phyloP scores from a whole-genome alignment of 30 jellyfish, hydroid and myxozoan genomes.

The Hydractinia echinata region DNA sequence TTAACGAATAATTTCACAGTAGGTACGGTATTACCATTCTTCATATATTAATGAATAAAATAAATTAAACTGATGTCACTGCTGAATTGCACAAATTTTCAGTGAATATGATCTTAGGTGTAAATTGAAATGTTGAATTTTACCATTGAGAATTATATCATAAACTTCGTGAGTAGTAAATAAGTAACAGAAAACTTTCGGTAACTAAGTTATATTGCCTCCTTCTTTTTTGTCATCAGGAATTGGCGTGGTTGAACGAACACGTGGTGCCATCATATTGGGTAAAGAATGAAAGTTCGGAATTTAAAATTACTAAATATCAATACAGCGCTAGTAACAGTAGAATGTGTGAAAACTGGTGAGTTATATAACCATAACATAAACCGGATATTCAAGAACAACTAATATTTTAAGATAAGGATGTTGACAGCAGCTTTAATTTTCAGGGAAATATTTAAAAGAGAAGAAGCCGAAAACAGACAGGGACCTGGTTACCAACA shows the following conservation, averaged over 20 bases:
- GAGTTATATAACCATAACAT: not conserved
- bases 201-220: too few relatives aligned
- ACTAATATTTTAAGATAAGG: too few relatives aligned
- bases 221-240: not conserved
- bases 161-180: too few relatives aligned
- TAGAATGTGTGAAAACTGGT: slow-evolving; percentile 17
- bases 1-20: too few relatives aligned
- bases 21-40: too few relatives aligned
- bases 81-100: too few relatives aligned
- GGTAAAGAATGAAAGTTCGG: slow-evolving; percentile 20
- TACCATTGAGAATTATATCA: too few relatives aligned
- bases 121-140: too few relatives aligned
- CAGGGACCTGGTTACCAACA: slow-evolving; percentile 19
- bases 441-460: slow-evolving; percentile 19
- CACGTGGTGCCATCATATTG: slow-evolving; percentile 32
- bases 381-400: not conserved
- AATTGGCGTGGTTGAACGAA: slow-evolving; percentile 16
- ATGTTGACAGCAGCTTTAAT: not conserved
- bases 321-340: not conserved
- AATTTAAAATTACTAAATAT: not conserved
- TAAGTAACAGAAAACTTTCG: too few relatives aligned
- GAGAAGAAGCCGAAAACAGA: not conserved
- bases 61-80: too few relatives aligned
- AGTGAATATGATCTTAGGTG: too few relatives aligned
- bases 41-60: too few relatives aligned